A percentile compares a stretch with the other conserved stretches of the same genome.
Conservation (phyloP, 2,888 invertebrate species). For the Melieria omissa region DNA sequence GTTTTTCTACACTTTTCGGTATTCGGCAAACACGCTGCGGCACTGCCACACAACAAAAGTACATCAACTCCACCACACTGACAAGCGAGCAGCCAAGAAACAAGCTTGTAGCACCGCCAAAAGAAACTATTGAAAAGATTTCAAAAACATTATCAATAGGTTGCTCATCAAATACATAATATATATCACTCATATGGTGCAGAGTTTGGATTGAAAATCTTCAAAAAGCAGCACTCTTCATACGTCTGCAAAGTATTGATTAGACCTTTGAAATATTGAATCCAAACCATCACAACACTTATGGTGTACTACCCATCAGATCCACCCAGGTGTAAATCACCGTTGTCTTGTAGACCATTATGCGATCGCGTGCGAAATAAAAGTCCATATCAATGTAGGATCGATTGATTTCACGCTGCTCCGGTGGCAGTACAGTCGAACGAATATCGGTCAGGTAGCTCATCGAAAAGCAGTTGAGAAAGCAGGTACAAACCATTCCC, state of each 20-base stretch:
- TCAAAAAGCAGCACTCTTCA: not conserved
- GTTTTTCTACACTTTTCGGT: not conserved
- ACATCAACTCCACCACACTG: constrained; percentile 66
- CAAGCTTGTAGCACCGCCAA: constrained; percentile 68
- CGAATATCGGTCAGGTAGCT: constrained; percentile 50
- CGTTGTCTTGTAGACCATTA: constrained; percentile 65
- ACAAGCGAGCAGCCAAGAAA: constrained; percentile 68
- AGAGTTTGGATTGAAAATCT: not conserved
- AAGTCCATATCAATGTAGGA: constrained; percentile 59
- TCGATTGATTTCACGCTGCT: constrained; percentile 38
- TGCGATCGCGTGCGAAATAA: constrained; percentile 58
- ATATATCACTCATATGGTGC: not conserved
- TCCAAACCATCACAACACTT: not conserved
- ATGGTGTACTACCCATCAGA: constrained; percentile 62
- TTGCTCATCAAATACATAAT: not conserved
- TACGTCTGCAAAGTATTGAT: too few relatives aligned
- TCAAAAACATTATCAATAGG: not conserved
- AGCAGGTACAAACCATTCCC: constrained; percentile 59
- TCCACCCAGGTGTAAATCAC: constrained; percentile 66
- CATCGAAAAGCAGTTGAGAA: constrained; percentile 59
- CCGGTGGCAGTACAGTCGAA: constrained; percentile 41
- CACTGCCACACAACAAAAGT: constrained; percentile 58
- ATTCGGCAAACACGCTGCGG: constrained; percentile 44
- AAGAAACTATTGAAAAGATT: constrained; percentile 59
- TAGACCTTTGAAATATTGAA: not conserved